Evolutionary conservation across 1,140 invertebrate genomes (phyloP).

Genomic region (Akabosia matsudoensis): DNA sequence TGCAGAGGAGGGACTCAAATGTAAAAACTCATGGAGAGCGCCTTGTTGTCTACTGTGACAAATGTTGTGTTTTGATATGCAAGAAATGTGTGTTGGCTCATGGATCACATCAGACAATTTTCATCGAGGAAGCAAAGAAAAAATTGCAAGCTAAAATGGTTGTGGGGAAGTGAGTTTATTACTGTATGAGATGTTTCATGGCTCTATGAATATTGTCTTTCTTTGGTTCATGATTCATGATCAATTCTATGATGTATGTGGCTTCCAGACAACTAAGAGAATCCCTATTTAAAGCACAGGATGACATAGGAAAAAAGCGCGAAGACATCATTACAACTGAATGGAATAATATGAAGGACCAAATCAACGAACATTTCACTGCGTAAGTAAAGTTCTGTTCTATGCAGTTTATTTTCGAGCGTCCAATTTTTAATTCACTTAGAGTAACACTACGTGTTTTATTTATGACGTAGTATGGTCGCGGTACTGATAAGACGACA

Average conservation of each 20-base stretch:
- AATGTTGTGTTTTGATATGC: neutral
- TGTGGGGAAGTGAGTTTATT: neutral
- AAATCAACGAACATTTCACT: neutral
- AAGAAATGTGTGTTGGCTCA: neutral
- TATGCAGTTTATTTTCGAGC: neutral
- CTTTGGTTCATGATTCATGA: neutral
- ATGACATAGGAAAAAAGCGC: neutral
- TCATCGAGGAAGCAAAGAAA: neutral
- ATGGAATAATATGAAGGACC: neutral
- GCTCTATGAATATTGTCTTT: neutral
- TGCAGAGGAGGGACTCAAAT: neutral
- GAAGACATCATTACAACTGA: neutral
- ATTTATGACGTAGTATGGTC: neutral
- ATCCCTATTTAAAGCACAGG: neutral
- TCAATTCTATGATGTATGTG: neutral
- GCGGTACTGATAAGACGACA: neutral
- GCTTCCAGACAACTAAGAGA: neutral
- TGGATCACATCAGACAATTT: neutral
- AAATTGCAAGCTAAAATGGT: neutral
- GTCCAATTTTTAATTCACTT: neutral
- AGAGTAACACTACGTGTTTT: neutral
- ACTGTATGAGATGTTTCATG: neutral
- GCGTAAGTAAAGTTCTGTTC: neutral
- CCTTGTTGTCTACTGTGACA: neutral
- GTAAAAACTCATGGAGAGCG: neutral